A percentile compares a stretch with the other conserved stretches of the same genome.
These are phyloP conservation scores for Hiodon tergisus DNA, from an alignment of 2,113 vertebrate species.

Conservation along the genomic window DNA sequence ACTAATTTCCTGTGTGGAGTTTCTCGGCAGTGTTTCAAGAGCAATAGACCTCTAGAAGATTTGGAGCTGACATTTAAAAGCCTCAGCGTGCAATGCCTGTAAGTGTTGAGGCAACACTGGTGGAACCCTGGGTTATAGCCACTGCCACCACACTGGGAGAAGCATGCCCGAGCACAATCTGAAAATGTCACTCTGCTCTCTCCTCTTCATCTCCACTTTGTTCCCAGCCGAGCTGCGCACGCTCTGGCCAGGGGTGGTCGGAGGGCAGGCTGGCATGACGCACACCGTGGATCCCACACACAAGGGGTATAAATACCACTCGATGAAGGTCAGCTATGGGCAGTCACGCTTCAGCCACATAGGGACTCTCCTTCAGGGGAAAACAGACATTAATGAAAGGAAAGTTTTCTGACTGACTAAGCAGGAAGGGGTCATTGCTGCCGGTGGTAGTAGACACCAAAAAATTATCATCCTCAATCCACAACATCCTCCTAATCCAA, in stretches of 20 bases:
- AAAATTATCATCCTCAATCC: too few relatives aligned
- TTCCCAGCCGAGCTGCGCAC: slow-evolving; percentile 27
- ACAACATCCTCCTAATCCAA: too few relatives aligned
- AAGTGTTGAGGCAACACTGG: slow-evolving; percentile 47
- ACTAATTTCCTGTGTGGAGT: slow-evolving; percentile 39
- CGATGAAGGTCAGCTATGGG: slow-evolving; percentile 42
- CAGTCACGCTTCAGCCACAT: slow-evolving; percentile 37
- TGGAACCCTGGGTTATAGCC: slow-evolving; percentile 54
- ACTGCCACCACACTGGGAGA: slow-evolving; percentile 48
- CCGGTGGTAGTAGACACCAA: neutral
- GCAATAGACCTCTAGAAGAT: slow-evolving; percentile 66
- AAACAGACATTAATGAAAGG: slow-evolving; percentile 2
- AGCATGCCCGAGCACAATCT: slow-evolving; percentile 56
- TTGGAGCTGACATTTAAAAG: slow-evolving; percentile 65
- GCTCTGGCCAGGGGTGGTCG: slow-evolving; percentile 18
- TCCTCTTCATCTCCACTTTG: slow-evolving; percentile 33
- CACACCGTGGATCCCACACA: slow-evolving; percentile 20
- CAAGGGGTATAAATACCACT: slow-evolving; percentile 29
- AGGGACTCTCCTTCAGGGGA: slow-evolving; percentile 25
- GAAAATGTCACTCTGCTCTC: slow-evolving; percentile 50
- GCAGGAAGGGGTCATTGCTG: slow-evolving; percentile 8
- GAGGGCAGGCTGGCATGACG: slow-evolving; percentile 25
- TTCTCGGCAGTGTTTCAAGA: slow-evolving; percentile 64
- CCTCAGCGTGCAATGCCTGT: slow-evolving; percentile 59
- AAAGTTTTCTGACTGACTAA: too few relatives aligned